A percentile compares a stretch with the other conserved stretches of the same genome.
Evolutionary conservation across 2,888 invertebrate genomes (phyloP).

Genomic region (Drosophila siamana): DNA sequence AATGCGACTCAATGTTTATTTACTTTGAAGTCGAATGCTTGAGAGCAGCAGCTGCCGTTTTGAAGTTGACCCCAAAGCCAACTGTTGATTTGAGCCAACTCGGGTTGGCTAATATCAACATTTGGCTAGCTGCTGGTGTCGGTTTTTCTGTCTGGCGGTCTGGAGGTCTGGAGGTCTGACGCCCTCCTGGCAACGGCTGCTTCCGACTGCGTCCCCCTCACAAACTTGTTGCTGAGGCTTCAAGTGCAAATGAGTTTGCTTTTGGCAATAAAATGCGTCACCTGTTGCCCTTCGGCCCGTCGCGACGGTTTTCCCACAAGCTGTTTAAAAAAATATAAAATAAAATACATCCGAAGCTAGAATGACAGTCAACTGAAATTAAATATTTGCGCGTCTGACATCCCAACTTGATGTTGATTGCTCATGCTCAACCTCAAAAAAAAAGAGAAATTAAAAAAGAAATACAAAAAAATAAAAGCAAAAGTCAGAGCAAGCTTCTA

Average conservation of each 20-base stretch:
- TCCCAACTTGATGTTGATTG: conserved; percentile 55
- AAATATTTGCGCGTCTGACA: conserved; percentile 66
- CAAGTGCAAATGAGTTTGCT: conserved; percentile 75
- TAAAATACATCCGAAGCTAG: conserved; percentile 42
- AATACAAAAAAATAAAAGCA: conserved; percentile 3
- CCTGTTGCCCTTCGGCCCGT: conserved; percentile 61
- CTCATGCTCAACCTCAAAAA: conserved; percentile 44
- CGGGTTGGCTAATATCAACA: conserved; percentile 64
- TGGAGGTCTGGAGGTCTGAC: too few relatives aligned
- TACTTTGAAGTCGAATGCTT: conserved; percentile 64
- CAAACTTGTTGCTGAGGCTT: conserved; percentile 55
- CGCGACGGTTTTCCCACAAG: neutral
- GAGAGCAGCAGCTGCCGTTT: conserved; percentile 30
- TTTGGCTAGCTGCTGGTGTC: conserved; percentile 49
- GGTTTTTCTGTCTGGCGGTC: conserved; percentile 1
- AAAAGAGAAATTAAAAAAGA: neutral
- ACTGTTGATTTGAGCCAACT: conserved; percentile 53
- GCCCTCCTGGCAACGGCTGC: conserved; percentile 10
- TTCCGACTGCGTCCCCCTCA: conserved; percentile 1
- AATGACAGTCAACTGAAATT: conserved; percentile 61
- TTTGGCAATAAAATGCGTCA: conserved; percentile 61
- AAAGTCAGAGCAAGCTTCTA: conserved; percentile 12
- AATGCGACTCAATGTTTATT: conserved; percentile 53
- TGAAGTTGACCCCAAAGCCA: conserved; percentile 56
- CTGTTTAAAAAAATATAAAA: conserved; percentile 15